Percentiles rank a stretch among this genome's conserved stretches.
These are phyloP conservation scores for Pachyseris speciosa DNA, from an alignment of 64 coral and sea anemone genomes.

Conservation along the genomic window DNA sequence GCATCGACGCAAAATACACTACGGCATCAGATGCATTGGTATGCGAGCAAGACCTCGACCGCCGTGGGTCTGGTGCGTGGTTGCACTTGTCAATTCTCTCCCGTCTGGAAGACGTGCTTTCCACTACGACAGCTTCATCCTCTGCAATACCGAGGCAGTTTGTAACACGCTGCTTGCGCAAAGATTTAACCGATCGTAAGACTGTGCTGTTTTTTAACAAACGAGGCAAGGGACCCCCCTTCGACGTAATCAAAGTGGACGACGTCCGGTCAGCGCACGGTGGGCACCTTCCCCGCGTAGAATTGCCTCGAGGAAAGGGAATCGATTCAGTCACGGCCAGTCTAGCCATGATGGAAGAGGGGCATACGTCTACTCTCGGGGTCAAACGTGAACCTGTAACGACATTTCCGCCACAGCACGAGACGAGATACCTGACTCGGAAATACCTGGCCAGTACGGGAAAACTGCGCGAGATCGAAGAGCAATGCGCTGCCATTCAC, in stretches of 20 bases:
- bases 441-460: not conserved
- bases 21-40: not conserved
- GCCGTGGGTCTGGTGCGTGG: not conserved
- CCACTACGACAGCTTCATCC: not conserved
- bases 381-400: not conserved
- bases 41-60: not conserved
- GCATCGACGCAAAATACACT: not conserved
- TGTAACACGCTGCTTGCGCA: not conserved
- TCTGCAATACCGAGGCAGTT: not conserved
- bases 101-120: not conserved
- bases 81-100: not conserved
- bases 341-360: not conserved
- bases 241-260: not conserved
- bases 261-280: not conserved
- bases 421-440: not conserved
- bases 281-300: not conserved
- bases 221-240: not conserved
- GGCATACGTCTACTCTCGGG: not conserved
- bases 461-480: not conserved
- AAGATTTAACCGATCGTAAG: not conserved
- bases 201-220: not conserved
- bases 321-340: not conserved
- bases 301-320: not conserved
- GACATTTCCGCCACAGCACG: not conserved
- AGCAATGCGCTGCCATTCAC: not conserved